A percentile compares a stretch with the other conserved stretches of the same genome.
Evolutionary conservation across 2,888 invertebrate genomes (phyloP).

Genomic region (Rugalucina vietnamica): DNA sequence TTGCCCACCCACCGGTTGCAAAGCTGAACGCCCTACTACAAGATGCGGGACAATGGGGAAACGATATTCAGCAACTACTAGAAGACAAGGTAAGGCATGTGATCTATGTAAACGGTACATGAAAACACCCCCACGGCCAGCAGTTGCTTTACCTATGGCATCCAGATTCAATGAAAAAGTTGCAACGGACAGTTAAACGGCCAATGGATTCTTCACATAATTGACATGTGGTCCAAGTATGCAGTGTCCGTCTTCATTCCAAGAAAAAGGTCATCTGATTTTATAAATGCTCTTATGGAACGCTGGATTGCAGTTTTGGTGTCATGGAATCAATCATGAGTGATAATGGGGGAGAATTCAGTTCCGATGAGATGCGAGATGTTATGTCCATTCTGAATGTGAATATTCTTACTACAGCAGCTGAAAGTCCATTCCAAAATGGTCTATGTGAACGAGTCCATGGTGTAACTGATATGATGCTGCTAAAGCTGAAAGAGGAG

Average conservation of each 20-base stretch:
- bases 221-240: slow-evolving; percentile 51
- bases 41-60: too few species aligned
- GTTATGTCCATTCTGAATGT: slow-evolving; percentile 22
- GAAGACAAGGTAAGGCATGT: too few species aligned
- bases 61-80: too few species aligned
- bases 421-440: not conserved
- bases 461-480: too few species aligned
- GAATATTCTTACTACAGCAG: not conserved
- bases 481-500: too few species aligned
- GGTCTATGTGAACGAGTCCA: too few species aligned
- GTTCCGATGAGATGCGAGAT: slow-evolving; percentile 43
- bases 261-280: slow-evolving; percentile 34
- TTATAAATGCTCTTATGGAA: slow-evolving; percentile 40
- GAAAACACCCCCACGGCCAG: too few species aligned
- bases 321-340: slow-evolving; percentile 27
- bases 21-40: too few species aligned
- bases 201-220: slow-evolving; percentile 46
- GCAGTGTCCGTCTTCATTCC: slow-evolving; percentile 38
- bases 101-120: too few species aligned
- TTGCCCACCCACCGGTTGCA: too few species aligned
- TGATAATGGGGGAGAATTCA: slow-evolving; percentile 58
- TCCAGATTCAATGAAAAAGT: slow-evolving; percentile 46
- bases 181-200: slow-evolving; percentile 46
- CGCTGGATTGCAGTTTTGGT: slow-evolving; percentile 47
- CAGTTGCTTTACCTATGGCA: too few species aligned